phyloP scores from a whole-genome alignment of 2,888 invertebrate genomes.

The Rhingia rostrata region DNA sequence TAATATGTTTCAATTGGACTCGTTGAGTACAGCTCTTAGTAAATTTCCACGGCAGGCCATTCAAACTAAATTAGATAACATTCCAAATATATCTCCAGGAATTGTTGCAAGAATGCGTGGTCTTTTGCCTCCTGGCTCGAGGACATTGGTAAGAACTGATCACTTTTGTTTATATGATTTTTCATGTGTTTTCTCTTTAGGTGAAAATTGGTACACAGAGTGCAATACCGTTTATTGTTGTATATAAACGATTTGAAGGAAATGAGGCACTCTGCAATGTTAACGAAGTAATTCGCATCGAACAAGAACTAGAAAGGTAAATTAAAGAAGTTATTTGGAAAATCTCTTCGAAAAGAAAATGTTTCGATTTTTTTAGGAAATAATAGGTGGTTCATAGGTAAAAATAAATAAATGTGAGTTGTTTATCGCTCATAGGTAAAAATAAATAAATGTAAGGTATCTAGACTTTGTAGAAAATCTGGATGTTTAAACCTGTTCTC shows the following conservation, averaged over 20 bases:
- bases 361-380: too few species aligned
- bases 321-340: too few species aligned
- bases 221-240: constrained; percentile 84
- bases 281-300: constrained; percentile 87
- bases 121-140: constrained; percentile 84
- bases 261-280: constrained; percentile 87
- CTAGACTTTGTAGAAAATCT: too few species aligned
- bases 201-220: constrained; percentile 82
- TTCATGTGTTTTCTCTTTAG: constrained; percentile 68
- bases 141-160: constrained; percentile 80
- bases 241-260: constrained; percentile 87
- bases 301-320: constrained; percentile 84
- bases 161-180: neutral
- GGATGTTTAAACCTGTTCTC: too few species aligned
- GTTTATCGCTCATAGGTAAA: too few species aligned
- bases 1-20: constrained; percentile 83
- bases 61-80: constrained; percentile 85
- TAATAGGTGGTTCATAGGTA: too few species aligned
- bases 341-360: too few species aligned
- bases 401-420: too few species aligned
- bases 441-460: too few species aligned
- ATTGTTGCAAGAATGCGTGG: constrained; percentile 85
- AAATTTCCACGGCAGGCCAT: constrained; percentile 85
- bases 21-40: constrained; percentile 84
- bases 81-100: constrained; percentile 84